Evolutionary conservation across 2,113 vertebrate genomes (phyloP), one percentile per base, ranked within the genome.

Genomic region (Passerina amoena): DNA sequence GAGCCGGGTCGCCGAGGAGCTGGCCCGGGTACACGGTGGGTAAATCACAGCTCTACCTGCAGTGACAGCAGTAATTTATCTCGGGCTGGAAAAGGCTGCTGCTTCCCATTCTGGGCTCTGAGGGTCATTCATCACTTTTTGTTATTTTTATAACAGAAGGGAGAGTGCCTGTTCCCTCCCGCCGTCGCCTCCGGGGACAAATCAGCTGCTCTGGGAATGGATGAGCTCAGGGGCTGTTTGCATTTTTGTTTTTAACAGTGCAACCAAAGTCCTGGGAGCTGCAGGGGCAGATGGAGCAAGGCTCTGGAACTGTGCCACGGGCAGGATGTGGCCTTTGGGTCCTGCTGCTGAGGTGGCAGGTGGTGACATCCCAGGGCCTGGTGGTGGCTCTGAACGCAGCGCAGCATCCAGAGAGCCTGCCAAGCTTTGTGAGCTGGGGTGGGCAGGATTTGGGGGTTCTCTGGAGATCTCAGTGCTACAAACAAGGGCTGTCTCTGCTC

Each of bases 101-200:
- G 48, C 97, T 97, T 95, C 92, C 94, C 88, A 94, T 96, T 86
- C 96, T 92, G 87, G 78, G 90, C 87, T 69, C 60, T 85, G 69
- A 82, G 90, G 92, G 94, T 93, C 97, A 97, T 98, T 96, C 95
- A 98, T 98, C 98, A 98, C 93, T 96, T 96, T 94, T 84, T 75
- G 63, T 96, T 97, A 97, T 97, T 98, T 98, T 97, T 97, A 85
- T 84, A 97, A 68, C 91, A 77, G 77, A n/a, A 59, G 84, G 60
- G 84, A 78, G 79, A n/a, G 77, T 22, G 56, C 82, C 81, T 79
- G 8, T 66, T 61, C 54, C 69, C 59, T 33, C 38, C 82, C 19
- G 24, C 27, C 53, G 6, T 27, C 38, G 33, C 75, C 54, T 70
- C 61, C 9, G 31, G 87, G 94, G 92, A 84, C 64, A 63, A 42